Evolutionary conservation across 2,797 vertebrate genomes (phyloP), one percentile per base, ranked within the genome.

Genomic region (Parauchenoglanis ngamensis): DNA sequence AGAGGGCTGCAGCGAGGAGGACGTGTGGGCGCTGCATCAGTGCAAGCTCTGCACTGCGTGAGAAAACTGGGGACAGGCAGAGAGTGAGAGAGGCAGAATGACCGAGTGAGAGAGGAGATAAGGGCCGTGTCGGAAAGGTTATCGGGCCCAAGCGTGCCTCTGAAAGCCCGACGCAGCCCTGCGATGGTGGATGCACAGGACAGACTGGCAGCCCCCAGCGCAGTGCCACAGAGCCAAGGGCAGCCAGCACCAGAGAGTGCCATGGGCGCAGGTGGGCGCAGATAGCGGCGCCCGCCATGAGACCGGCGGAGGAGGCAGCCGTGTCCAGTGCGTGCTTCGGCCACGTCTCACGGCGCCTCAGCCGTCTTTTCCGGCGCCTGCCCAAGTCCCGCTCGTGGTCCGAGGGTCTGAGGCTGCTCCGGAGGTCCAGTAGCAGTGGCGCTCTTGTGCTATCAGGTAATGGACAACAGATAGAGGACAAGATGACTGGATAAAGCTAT

Each of bases 331-430:
- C 97, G 85, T 98, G 98, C 91, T 98, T 98, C 2, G 95, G 97
- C n/a, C 95, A 96, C 0, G 90, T 98, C 52, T 94, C 97, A 0
- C 95, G 95, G 84, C 94, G 96, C 87, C 94, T 98, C 86, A 96
- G 96, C 46, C 95, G 95, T 85, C 92, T 98, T 90, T 96, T 98
- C 86, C 91, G 96, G 88, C 96, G 97, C 89, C 95, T 98, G 65
- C 97, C 97, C 49, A 97, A 97, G 93, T 93, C 96, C 4, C 95
- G 93, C 84, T 94, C 96, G 57, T 96, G 97, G 94, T 93, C 96
- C 0, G 94, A 95, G 91, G 94, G 96, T 87, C 93, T 96, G 61
- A 91, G 93, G 86, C 91, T 94, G 90, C 95, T 96, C 80, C 93
- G 94, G 12, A 93, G 96, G n/a, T 94, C 94, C 1, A 94, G 95